phyloP scores from a whole-genome alignment of 2,888 invertebrate genomes.

The Blera fallax region DNA sequence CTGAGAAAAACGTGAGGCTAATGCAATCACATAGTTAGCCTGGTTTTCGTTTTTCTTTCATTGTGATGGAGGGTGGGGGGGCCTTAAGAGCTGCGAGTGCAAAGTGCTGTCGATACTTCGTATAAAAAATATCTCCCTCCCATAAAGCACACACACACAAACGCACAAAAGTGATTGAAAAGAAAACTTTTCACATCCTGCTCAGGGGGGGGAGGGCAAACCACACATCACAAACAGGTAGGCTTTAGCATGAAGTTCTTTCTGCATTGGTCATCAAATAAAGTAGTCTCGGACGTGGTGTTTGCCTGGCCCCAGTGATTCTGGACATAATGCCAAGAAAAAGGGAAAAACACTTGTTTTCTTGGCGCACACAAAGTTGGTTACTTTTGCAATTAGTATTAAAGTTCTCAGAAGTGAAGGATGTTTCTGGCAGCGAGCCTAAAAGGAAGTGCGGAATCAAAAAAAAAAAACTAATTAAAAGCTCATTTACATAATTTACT shows the following conservation, averaged over 20 bases:
- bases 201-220: background rate
- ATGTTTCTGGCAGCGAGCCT: background rate
- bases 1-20: constrained; percentile 30
- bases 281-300: constrained; percentile 14
- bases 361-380: background rate
- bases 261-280: constrained; percentile 5
- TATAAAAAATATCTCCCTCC: background rate
- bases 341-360: background rate
- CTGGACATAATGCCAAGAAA: background rate
- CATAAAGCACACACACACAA: background rate
- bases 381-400: background rate
- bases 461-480: background rate
- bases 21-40: background rate
- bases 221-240: background rate
- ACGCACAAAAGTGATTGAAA: background rate
- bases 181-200: background rate
- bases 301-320: background rate
- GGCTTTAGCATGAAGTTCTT: background rate
- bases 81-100: background rate
- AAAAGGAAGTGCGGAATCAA: background rate
- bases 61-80: background rate
- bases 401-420: background rate
- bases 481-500: background rate
- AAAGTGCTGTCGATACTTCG: constrained; percentile 4
- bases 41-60: background rate